Percentiles rank a stretch among this genome's conserved stretches.
Evolutionary conservation across 2,888 invertebrate genomes (phyloP).

Genomic region (Drosophila rellima): DNA sequence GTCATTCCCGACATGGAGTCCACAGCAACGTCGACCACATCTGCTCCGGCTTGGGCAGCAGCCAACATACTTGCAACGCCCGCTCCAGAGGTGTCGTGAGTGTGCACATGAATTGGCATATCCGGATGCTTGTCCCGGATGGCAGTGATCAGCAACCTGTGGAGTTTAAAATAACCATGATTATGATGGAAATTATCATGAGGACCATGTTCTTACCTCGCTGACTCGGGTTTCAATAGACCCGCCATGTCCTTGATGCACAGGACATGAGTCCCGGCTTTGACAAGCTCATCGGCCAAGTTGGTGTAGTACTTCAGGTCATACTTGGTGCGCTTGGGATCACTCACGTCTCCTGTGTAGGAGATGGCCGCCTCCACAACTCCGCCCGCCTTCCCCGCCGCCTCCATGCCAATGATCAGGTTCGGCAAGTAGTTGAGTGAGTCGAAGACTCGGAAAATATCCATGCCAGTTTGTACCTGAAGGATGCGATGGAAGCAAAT

Average conservation of each 20-base stretch:
- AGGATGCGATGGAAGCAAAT: neutral
- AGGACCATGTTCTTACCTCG: conserved; percentile 87
- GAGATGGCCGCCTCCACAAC: conserved; percentile 99
- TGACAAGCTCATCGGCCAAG: conserved; percentile 96
- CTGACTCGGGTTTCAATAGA: conserved; percentile 95
- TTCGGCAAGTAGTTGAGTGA: conserved; percentile 99
- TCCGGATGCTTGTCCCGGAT: conserved; percentile 97
- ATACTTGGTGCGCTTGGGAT: conserved; percentile 96
- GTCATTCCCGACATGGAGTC: conserved; percentile 99
- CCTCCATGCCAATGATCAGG: conserved; percentile 97
- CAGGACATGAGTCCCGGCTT: conserved; percentile 97
- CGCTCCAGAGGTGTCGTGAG: conserved; percentile 99
- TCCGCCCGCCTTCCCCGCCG: conserved; percentile 98
- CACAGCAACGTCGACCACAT: conserved; percentile 98
- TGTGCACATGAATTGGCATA: conserved; percentile 98
- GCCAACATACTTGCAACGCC: conserved; percentile 98
- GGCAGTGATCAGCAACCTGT: conserved; percentile 91
- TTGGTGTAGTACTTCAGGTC: conserved; percentile 97
- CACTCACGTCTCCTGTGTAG: conserved; percentile 98
- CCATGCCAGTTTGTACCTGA: conserved; percentile 95
- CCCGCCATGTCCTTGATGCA: conserved; percentile 99
- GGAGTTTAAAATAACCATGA: neutral
- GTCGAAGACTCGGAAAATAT: conserved; percentile 99
- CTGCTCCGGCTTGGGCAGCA: conserved; percentile 96
- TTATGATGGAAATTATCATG: neutral